Base-by-base conservation (phyloP, 2,797 vertebrate genomes). In the Masticophis lateralis region DNA sequence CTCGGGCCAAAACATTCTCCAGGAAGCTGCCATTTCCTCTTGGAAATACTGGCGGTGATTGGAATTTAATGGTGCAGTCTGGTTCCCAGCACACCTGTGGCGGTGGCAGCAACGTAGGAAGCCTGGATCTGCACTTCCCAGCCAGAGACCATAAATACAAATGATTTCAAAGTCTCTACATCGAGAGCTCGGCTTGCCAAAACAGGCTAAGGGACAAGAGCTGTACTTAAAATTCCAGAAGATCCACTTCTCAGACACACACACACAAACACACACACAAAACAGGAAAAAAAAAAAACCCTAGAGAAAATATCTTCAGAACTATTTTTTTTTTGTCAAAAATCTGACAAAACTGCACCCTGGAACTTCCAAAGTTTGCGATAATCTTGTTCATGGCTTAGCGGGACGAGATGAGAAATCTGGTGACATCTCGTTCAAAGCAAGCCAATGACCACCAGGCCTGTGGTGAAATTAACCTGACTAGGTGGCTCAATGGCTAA, bases 61-160 rank as follows among this genome's bases (percentile, higher is more conserved):
- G n/a, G 89, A 37, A 69, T 13, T 57, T 57, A 93, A 51, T 5
- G n/a, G 37, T 25, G 47, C 4, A 32, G 16, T 55, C 57, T 47
- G 51, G 53, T 66, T 93, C 57, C 53, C 79, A 90, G 79, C 89
- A 93, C 89, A 93, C 89, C 92, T 90, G 79, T 14, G 86, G 59
- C 6, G 1, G 66, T 2, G 0, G 63, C 63, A 5, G 66, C 63
- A 66, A 25, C 6, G 1, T 47, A 18, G n/a, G 14, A 51, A 47
- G 51, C 25, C 57, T n/a, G n/a, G 9, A 37, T 90, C 86, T 47
- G 11, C 3, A 22, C 69, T 25, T 87, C 61, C 60, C 83, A 51
- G 63, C 7, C 47, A 69, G 32, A 28, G 18, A 27, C 57, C 55
- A 27, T 53, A 90, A 92, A 69, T 86, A 37, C 37, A 92, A 92